Base-by-base conservation (phyloP, 2,113 vertebrate genomes). In the Megaleporinus macrocephalus region DNA sequence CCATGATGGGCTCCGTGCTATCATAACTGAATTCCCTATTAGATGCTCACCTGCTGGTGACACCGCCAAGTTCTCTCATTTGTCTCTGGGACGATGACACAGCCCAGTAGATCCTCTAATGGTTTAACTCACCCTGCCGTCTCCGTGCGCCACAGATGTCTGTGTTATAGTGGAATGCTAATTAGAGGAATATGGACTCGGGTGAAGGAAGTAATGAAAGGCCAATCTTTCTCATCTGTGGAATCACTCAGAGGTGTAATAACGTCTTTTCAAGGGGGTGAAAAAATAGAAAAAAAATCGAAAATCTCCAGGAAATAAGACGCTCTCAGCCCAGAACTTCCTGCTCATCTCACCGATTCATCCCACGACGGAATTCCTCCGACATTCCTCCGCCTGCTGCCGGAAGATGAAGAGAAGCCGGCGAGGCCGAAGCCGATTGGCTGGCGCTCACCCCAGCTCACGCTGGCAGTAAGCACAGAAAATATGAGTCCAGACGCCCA, bases 401-500 rank as follows among this genome's bases (percentile, higher is more conserved):
- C 57, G 6, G 29, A 77, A 72, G 82, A 84, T 59, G 49, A 78
- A 75, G 59, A 36, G 62, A 0, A 61, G 76, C 55, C 33, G 1
- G 62, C 0, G 62, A 62, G 69, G 63, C 59, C 61, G 24, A 29
- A 27, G 59, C 62, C 6, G 53, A 71, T 81, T 76, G 53, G 62
- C 61, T n/a, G n/a, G 16, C 18, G 9, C 65, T n/a, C 16, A 16
- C 30, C 65, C 22, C 33, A 44, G 57, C 26, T 59, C 26, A 26
- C 0, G 4, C 69, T 80, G 70, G 24, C 14, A 26, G 65, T 61
- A 78, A 73, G 62, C 9, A 47, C 57, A 62, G 80, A 81, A 81
- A 81, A 86, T 82, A 80, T 84, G 80, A 80, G 79, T 74, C 55
- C 16, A 61, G 81, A 80, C 33, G 82, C 75, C 70, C 86, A 87